These are phyloP conservation scores for Halcyon chelicuti DNA, from an alignment of 2,797 vertebrate species.

Conservation along the genomic window DNA sequence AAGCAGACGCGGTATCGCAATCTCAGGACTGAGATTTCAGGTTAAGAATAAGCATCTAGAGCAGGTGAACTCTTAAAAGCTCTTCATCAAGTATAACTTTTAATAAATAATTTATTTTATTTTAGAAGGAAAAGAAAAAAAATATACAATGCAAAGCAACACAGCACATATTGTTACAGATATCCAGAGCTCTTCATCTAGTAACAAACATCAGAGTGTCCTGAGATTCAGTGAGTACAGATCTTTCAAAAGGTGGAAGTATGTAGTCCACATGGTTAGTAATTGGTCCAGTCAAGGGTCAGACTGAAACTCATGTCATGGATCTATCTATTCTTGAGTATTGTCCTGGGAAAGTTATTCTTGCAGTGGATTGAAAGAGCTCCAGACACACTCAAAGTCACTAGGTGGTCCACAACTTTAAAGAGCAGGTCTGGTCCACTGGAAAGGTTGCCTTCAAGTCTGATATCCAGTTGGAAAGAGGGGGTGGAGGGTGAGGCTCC, in stretches of 20 bases:
- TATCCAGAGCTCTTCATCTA: conserved; percentile 66
- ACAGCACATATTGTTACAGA: conserved; percentile 73
- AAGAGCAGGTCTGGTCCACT: conserved; percentile 72
- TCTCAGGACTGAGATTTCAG: conserved; percentile 2
- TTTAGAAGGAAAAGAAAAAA: conserved; percentile 65
- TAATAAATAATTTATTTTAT: conserved; percentile 68
- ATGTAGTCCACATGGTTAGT: conserved; percentile 65
- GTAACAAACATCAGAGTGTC: conserved; percentile 70
- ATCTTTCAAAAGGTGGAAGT: conserved; percentile 66
- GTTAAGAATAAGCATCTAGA: conserved; percentile 18
- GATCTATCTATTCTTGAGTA: conserved; percentile 75
- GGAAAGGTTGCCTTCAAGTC: conserved; percentile 71
- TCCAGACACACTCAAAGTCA: conserved; percentile 75
- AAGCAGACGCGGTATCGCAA: background rate
- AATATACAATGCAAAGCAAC: conserved; percentile 73
- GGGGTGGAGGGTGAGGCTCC: conserved; percentile 70
- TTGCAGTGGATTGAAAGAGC: conserved; percentile 70
- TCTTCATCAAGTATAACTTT: conserved; percentile 42
- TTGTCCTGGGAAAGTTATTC: conserved; percentile 71
- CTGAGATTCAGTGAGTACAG: conserved; percentile 72
- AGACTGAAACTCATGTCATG: conserved; percentile 71
- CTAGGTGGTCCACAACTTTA: conserved; percentile 72
- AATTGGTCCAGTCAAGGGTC: conserved; percentile 46
- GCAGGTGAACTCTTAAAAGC: conserved; percentile 53
- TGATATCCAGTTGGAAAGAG: conserved; percentile 76